phyloP scores from a whole-genome alignment of 2,113 vertebrate genomes.

The Oryzias celebensis region DNA sequence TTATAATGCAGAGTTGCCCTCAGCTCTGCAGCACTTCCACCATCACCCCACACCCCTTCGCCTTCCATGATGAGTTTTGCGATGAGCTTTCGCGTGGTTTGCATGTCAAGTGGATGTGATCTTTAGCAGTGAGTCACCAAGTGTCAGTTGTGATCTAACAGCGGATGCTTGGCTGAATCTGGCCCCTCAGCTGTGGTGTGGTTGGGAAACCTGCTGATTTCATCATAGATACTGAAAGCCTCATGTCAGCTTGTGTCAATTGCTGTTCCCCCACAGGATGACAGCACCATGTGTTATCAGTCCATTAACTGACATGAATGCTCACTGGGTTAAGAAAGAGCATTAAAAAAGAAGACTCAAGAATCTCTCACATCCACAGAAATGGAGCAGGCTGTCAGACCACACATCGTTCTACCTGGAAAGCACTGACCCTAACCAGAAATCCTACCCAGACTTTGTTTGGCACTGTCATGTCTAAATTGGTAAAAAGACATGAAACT shows the following conservation, averaged over 20 bases:
- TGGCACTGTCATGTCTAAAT: conserved; percentile 58
- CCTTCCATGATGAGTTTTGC: conserved; percentile 24
- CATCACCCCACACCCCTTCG: conserved; percentile 3
- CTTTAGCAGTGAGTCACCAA: conserved; percentile 57
- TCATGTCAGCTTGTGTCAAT: conserved; percentile 42
- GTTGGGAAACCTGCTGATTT: conserved; percentile 38
- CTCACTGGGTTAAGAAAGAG: conserved; percentile 26
- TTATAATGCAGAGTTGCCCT: conserved; percentile 1
- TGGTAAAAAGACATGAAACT: conserved; percentile 44
- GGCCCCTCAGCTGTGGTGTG: conserved; percentile 62
- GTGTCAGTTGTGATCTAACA: conserved; percentile 53
- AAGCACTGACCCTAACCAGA: conserved; percentile 27
- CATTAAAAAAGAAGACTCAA: conserved; percentile 26
- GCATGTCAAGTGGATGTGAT: conserved; percentile 59
- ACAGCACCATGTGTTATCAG: conserved; percentile 49
- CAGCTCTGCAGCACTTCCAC: conserved; percentile 6
- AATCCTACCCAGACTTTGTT: conserved; percentile 46
- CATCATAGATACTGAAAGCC: conserved; percentile 52
- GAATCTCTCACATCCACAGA: conserved; percentile 18
- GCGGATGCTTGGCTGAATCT: conserved; percentile 53
- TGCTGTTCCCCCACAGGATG: conserved; percentile 32
- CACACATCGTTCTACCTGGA: conserved; percentile 26
- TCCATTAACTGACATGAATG: conserved; percentile 46
- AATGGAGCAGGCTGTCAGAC: conserved; percentile 23
- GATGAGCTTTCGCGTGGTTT: conserved; percentile 33